phyloP scores from a whole-genome alignment of 2,113 vertebrate genomes.

The Motacilla alba region DNA sequence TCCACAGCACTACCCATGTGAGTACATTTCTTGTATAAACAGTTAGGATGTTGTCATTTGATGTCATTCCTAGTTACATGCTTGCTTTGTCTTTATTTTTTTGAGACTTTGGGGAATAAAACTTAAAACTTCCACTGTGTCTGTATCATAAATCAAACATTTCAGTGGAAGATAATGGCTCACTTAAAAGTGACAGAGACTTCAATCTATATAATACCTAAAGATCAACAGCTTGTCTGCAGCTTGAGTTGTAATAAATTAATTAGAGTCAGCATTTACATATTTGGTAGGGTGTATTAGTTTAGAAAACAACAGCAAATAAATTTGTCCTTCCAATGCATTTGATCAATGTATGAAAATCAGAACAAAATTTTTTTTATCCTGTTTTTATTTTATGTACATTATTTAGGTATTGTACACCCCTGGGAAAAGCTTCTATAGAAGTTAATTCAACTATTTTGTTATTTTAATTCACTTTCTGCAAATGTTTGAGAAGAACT shows the following conservation, averaged over 20 bases:
- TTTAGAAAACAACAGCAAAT: background rate
- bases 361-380: background rate
- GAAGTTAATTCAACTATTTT: background rate
- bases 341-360: background rate
- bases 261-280: background rate
- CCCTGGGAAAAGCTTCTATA: background rate
- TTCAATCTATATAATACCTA: background rate
- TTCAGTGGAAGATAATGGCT: slow-evolving; percentile 20
- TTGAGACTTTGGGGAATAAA: slow-evolving; percentile 30
- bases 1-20: background rate
- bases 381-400: background rate
- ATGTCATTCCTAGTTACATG: slow-evolving; percentile 21
- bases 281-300: background rate
- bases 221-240: background rate
- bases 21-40: background rate
- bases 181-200: background rate
- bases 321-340: background rate
- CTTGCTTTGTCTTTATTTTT: slow-evolving; percentile 49
- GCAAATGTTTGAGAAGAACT: background rate
- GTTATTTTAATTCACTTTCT: background rate
- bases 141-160: slow-evolving; percentile 53
- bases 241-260: slow-evolving; percentile 8
- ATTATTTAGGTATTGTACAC: background rate
- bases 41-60: slow-evolving; percentile 24
- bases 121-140: slow-evolving; percentile 13